Conservation (phyloP, 2,113 vertebrate species). For the Accipiter cooperii region DNA sequence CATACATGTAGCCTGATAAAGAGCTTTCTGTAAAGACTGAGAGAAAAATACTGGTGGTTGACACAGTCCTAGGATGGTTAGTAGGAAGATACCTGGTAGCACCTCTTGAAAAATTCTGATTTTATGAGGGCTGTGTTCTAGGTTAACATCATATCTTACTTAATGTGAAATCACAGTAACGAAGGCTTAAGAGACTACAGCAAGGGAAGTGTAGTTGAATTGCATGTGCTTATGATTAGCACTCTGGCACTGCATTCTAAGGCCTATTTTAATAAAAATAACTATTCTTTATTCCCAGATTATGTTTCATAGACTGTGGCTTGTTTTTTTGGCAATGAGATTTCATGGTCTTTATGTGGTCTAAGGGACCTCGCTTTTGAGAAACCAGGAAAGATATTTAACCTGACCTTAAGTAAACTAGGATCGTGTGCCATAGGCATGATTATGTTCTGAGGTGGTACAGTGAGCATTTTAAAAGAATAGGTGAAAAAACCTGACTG, state of each 20-base stretch:
- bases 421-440: neutral
- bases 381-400: neutral
- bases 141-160: accelerated
- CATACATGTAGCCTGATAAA: neutral
- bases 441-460: neutral
- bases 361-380: neutral
- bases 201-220: neutral
- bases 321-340: neutral
- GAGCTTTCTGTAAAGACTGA: neutral
- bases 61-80: neutral
- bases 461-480: neutral
- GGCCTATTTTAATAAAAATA: neutral
- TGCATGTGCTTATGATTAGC: neutral
- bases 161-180: neutral
- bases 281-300: neutral
- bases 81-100: neutral
- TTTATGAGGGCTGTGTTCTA: neutral
- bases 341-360: neutral
- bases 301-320: neutral
- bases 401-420: neutral
- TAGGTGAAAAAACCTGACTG: neutral
- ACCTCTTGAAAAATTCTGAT: neutral
- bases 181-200: neutral
- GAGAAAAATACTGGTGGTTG: neutral
- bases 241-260: neutral